Evolutionary conservation across 2,888 invertebrate species (phyloP), one percentile per base, ranked within the genome.

Genomic region (Griposia aprilina): DNA sequence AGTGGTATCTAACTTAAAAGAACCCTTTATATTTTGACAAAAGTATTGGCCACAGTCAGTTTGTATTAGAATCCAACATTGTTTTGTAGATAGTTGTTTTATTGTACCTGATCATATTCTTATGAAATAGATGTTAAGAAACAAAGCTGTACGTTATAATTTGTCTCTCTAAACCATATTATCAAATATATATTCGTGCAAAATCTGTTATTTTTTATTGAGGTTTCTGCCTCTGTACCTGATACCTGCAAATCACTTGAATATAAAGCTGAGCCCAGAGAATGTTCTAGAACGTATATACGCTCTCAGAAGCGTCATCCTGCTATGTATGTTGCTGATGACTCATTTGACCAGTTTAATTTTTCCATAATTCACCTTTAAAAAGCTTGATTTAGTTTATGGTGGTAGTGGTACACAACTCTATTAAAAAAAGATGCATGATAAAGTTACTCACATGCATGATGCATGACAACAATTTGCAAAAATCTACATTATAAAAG

Each of bases 271-370:
- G 68, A 78, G 81, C 84, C 80, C 82, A 90, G 86, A 90, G 95
- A 95, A 95, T 91, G 90, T 95, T 95, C 95, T 94, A 94, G 95
- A 95, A 87, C 85, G 86, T 88, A 76, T 86, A 81, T 78, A 87
- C 77, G 72, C 76, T 81, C 78, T 82, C 82, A 74, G 72, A 83
- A 86, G 88, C 88, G 87, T 84, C 83, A 83, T 89, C 65, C 81
- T 81, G 69, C 78, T 70, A 75, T 86, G 74, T 80, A 75, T 76
- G 75, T 83, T 76, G 85, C 82, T 83, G 81, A 87, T 88, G 90
- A 88, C 78, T 88, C 90, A 88, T 83, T 78, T 80, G 59, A 59
- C 67, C 69, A 79, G 75, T 79, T 76, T 17, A 55, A 73, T 75
- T 73, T 76, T 83, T 74, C 66, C 74, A 73, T 76, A 30, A 77